Percentiles rank a stretch among this genome's conserved stretches.
These are phyloP conservation scores for Petrolisthes cinctipes DNA, from an alignment of 2,888 invertebrate genomes.

Conservation along the genomic window DNA sequence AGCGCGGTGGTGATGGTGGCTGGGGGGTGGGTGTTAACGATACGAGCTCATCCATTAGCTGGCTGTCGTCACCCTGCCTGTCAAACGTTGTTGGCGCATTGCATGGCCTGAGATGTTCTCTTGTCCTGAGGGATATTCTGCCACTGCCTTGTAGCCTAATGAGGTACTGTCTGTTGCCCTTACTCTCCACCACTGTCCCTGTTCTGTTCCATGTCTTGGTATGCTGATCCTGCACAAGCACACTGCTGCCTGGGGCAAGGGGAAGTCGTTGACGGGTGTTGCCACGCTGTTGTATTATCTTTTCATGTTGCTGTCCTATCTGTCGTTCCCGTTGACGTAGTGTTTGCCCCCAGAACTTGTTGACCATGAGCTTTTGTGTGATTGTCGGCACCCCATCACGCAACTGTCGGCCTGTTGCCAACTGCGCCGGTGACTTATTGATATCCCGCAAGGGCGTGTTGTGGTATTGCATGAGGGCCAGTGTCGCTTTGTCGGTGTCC, in stretches of 20 bases:
- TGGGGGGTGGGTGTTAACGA: not conserved
- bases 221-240: not conserved
- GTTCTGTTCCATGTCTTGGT: not conserved
- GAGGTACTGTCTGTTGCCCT: not conserved
- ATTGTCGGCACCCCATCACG: conserved; percentile 13
- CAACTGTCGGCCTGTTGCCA: conserved; percentile 18
- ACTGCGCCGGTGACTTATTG: not conserved
- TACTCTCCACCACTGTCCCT: not conserved
- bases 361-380: not conserved
- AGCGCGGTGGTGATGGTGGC: not conserved
- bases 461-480: not conserved
- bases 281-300: not conserved
- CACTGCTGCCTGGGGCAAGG: not conserved
- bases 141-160: not conserved
- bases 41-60: not conserved
- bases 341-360: conserved; percentile 18
- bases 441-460: conserved; percentile 26
- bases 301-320: not conserved
- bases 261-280: not conserved
- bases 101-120: not conserved
- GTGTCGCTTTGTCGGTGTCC: not conserved
- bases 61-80: not conserved
- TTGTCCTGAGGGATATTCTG: not conserved
- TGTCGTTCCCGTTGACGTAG: conserved; percentile 3
- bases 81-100: not conserved